Evolutionary conservation across 2,797 vertebrate species (phyloP), one percentile per base, ranked within the genome.

Genomic region (Xyrichtys novacula): DNA sequence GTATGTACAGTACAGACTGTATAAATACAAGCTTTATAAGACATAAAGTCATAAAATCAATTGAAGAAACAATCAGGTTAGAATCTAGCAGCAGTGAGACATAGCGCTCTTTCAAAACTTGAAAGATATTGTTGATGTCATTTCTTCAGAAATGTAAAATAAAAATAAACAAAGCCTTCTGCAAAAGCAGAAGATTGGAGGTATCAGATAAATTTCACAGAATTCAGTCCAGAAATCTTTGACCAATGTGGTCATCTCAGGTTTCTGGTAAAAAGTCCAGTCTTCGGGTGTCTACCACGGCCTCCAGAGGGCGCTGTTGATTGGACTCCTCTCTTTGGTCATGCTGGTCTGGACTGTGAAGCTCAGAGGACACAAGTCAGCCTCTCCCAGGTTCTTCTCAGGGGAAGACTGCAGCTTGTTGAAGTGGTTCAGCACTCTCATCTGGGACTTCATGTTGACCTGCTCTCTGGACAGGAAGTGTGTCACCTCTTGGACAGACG

Each of bases 391-490:
- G 49, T 47, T 65, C 39, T 74, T 36, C 11, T 81, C 28, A 58
- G 58, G 70, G 58, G 76, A 76, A 23, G 54, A 50, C 50, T 70
- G 74, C 61, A 75, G 67, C 46, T 68, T 75, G 64, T 78, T 75
- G 78, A 89, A 70, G 75, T 85, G 75, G 29, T 57, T 75, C 81
- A 89, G 64, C 48, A 85, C 71, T 81, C 73, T 76, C 79, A 53
- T 74, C 50, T 82, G 72, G 55, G 76, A 22, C 66, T 59, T 59
- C 17, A 67, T 78, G 78, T 84, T 69, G 72, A 82, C 46, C 16
- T 80, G 69, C 14, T 87, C 76, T 20, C 65, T 88, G 31, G 81
- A 90, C 66, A 91, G 74, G 73, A 90, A 88, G 61, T 83, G 73
- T 4, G 59, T 42, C 66, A 80, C 42, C 46, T 86, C 79, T 60